Conservation (phyloP, 2,888 invertebrate species). For the Aleiodes alternator region DNA sequence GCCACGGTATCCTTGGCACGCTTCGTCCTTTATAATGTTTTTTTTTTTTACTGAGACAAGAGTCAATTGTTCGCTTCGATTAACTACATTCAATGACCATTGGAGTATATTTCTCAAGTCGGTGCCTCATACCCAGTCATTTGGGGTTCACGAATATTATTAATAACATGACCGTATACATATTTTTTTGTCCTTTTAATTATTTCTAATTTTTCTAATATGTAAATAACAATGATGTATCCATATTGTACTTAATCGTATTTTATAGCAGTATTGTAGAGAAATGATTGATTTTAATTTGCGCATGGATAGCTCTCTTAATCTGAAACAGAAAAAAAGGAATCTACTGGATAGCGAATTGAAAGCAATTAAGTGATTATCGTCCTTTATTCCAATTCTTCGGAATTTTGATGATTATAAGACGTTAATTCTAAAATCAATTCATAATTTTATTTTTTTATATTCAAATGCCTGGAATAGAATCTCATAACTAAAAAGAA, state of each 20-base stretch:
- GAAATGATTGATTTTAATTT: neutral
- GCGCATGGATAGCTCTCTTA: conserved; percentile 16
- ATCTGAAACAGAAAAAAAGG: neutral
- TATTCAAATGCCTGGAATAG: neutral
- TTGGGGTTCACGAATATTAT: neutral
- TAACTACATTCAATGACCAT: conserved; percentile 14
- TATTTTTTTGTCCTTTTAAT: conserved; percentile 14
- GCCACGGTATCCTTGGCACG: conserved; percentile 41
- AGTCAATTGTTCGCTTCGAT: conserved; percentile 7
- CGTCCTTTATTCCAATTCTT: conserved; percentile 21
- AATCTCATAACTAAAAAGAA: neutral
- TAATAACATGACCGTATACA: neutral
- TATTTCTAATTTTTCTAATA: conserved; percentile 4
- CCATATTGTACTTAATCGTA: conserved; percentile 32
- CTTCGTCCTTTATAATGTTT: conserved; percentile 27
- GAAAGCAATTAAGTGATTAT: conserved; percentile 25
- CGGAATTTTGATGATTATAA: conserved; percentile 2
- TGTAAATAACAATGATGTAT: conserved; percentile 18
- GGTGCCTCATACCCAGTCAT: neutral
- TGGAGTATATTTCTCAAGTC: no score
- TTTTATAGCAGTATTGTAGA: conserved; percentile 36
- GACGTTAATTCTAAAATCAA: neutral
- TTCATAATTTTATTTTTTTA: conserved; percentile 41
- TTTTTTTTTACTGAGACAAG: conserved; percentile 7
- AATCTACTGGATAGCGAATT: neutral